These are phyloP conservation scores for Phainopepla nitens DNA, from an alignment of 2,113 vertebrate species.

Conservation along the genomic window DNA sequence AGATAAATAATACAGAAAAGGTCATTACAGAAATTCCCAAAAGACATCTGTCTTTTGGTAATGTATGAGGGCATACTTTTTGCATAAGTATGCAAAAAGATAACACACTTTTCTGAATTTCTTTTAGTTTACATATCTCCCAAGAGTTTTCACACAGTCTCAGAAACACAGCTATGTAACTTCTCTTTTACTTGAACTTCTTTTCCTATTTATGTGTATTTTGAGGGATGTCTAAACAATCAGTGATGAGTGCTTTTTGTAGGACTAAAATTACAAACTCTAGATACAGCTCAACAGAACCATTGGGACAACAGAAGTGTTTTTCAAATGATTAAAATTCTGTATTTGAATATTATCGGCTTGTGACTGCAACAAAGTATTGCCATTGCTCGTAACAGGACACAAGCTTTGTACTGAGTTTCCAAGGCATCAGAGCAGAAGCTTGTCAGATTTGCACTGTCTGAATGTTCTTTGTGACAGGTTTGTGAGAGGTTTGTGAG, in stretches of 20 bases:
- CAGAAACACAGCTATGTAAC: neutral
- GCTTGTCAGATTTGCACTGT: neutral
- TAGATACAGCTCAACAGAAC: neutral
- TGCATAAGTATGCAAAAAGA: neutral
- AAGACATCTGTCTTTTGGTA: neutral
- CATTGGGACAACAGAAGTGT: neutral
- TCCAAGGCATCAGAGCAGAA: neutral
- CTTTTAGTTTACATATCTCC: neutral
- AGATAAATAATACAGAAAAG: neutral
- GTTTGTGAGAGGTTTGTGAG: too few relatives aligned
- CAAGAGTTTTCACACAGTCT: neutral
- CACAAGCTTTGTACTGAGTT: neutral
- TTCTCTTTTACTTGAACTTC: neutral
- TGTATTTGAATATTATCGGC: neutral
- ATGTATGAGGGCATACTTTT: too few relatives aligned
- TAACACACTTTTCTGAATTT: neutral
- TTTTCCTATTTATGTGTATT: neutral
- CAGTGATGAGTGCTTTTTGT: neutral
- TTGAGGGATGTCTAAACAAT: neutral
- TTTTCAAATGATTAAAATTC: neutral
- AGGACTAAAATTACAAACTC: neutral
- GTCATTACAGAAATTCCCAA: neutral
- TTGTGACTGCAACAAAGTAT: neutral
- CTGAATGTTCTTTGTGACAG: neutral
- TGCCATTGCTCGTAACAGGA: accelerated